Conservation (phyloP, 2,797 vertebrate genomes). For the Arvicola amphibius region DNA sequence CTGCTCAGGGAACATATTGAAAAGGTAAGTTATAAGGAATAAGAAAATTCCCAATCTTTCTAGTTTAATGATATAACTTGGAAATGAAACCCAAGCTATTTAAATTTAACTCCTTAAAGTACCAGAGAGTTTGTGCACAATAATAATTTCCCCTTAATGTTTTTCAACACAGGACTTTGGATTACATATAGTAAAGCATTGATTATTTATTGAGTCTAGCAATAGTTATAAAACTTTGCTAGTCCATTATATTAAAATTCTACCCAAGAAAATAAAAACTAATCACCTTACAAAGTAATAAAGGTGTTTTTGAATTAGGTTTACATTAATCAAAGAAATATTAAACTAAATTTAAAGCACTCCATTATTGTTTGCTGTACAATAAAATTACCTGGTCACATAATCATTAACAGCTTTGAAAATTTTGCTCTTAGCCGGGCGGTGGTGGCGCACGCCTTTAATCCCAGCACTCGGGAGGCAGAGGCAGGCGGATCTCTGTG, state of each 20-base stretch:
- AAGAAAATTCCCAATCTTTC: neutral
- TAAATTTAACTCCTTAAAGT: slow-evolving; percentile 27
- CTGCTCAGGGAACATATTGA: neutral
- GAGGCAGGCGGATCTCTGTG: no score
- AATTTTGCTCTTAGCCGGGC: slow-evolving; percentile 53
- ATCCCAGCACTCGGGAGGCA: no score
- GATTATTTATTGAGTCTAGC: neutral
- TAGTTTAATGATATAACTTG: neutral
- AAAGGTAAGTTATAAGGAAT: no score
- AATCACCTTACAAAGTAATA: slow-evolving; percentile 39
- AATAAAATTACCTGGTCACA: slow-evolving; percentile 54
- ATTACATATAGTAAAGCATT: slow-evolving; percentile 45
- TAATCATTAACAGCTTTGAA: slow-evolving; percentile 61
- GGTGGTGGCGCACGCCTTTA: no score
- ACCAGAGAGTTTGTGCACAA: neutral
- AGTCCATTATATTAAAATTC: slow-evolving; percentile 41
- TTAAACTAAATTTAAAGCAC: slow-evolving; percentile 67
- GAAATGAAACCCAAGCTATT: slow-evolving; percentile 14
- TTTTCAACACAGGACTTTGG: neutral
- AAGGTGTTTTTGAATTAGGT: slow-evolving; percentile 30
- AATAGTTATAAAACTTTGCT: slow-evolving; percentile 22
- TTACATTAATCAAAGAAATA: slow-evolving; percentile 54
- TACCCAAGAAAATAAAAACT: slow-evolving; percentile 31
- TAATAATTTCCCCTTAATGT: neutral
- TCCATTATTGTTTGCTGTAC: slow-evolving; percentile 67